Base-by-base conservation (phyloP, 2,797 vertebrate species). In the Gastrophryne carolinensis region DNA sequence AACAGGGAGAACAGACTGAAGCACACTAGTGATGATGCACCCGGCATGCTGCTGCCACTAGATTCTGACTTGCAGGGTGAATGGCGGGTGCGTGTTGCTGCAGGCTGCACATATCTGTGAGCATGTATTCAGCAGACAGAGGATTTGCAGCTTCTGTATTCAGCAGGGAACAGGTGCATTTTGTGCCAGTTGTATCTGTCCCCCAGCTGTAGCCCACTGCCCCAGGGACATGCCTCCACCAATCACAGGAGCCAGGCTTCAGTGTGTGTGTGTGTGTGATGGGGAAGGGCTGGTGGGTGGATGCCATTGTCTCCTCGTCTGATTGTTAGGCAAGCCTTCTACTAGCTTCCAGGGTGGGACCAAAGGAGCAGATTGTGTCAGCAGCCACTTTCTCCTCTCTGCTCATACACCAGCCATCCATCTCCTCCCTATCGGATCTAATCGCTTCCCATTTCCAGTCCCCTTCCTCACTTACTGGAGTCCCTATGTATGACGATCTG, bases 401-500 rank as follows among this genome's bases (percentile, higher is more conserved):
- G 76, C 69, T n/a, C 37, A 52, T 27, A 75, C 24, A 15, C 41
- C 23, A 23, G 39, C 35, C 26, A 53, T 4, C 17, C 30, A 23
- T 39, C 30, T 49, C 61, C 44, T 37, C 32, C 60, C n/a, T n/a
- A n/a, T 50, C 12, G 53, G 69, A 64, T 66, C 63, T 69, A 66
- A 77, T 57, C n/a, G n/a, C n/a, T 30, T 75, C 75, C 47, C 81
- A 77, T 72, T 79, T 61, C 74, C 79, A 75, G 72, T 66, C 73
- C 61, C 71, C 56, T 32, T 68, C 63, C 53, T 13, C 62, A 34
- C n/a, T n/a, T 32, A 66, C 77, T 83, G 83, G 84, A 84, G 80
- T 82, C 81, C 88, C 80, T 84, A 89, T 89, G 88, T 88, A 89
- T 82, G 88, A 88, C 82, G 87, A 88, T 81, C 85, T 87, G 82